Base-by-base conservation (phyloP, 2,888 invertebrate species). In the Leucophenga maculata region DNA sequence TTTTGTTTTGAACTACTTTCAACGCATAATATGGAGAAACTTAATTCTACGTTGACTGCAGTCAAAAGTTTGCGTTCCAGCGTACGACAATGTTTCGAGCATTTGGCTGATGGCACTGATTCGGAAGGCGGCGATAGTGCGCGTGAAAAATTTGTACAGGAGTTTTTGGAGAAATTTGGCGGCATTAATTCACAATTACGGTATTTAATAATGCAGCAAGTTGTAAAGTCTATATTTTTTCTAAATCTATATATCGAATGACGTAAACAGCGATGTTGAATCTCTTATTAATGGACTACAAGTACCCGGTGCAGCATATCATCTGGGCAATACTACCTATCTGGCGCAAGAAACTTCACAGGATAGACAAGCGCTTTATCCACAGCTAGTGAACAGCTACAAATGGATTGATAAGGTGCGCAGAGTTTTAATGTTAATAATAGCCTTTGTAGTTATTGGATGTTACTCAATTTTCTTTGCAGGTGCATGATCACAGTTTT, bases 321-420 rank as follows among this genome's bases (percentile, higher is more conserved):
- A 92, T 83, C 89, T 97, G 70, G 96, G 95, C 0, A 97, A 96
- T 86, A 95, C 96, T 0, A 93, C 94, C 6, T 94, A 92, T 84
- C 90, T 98, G 46, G 95, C 94, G 73, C 96, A 97, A 88, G 98
- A 98, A 89, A 96, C 96, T 0, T 94, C 95, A 0, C 94, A 94
- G 85, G 97, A 98, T 80, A 92, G 96, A 55, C 95, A 97, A 85
- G 94, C 95, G 6, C 88, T 97, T 13, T 97, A 97, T 86, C 92
- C 94, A 0, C 95, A 96, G 78, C 89, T 97, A 39, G 94, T 97
- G 0, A 95, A 95, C 85, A 94, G 95, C 84, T 96, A 97, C 86
- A 96, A 96, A 88, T 97, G 97, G 97, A 95, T 95, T 4, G 97
- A 97, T 85, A 97, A 97, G 89, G 93, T 94, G 80, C 70, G 20